Base-by-base conservation (phyloP, 2,113 vertebrate species). In the Halichoerus grypus region DNA sequence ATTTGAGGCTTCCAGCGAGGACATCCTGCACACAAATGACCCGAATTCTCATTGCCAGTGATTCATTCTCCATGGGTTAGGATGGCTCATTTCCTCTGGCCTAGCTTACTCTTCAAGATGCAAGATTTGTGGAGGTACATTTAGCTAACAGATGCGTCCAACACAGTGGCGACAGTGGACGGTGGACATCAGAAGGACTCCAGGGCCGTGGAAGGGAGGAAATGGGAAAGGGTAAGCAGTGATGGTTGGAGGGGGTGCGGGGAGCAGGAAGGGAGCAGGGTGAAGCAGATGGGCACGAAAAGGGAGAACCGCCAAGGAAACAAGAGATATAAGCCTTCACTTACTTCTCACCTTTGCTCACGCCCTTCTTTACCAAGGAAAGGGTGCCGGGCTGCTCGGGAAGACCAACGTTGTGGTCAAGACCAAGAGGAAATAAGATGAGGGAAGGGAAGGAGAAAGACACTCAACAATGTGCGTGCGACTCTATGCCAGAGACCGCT, bases 1-100 rank as follows among this genome's bases (percentile, higher is more conserved):
- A 86, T 71, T n/a, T 67, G 71, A 81, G 15, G 63, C 57, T 93
- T 87, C 80, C 63, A 92, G 72, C 13, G 39, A 93, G 92, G n/a
- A 31, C 1, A 1, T 63, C 71, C 57, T 42, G 3, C 49, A 91
- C 82, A 33, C 79, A 76, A 85, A 63, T 5, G 55, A 77, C 63
- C 82, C 72, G 31, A 26, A 39, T 80, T 89, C 61, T 88, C 69
- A 67, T 16, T 4, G 67, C 42, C 72, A 18, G 57, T 84, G 85
- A 95, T 31, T 91, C 95, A 61, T 61, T 91, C 80, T 71, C 88
- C 14, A 39, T 19, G 49, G 15, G 42, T 24, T 55, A 26, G 46
- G 19, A 57, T 51, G 57, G 39, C 39, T 80, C 77, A 80, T 49
- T 76, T 91, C 63, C 85, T 53, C 55, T 16, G 28, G 79, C 46